Conservation (phyloP, 2,113 vertebrate species). For the Microtus richardsoni region DNA sequence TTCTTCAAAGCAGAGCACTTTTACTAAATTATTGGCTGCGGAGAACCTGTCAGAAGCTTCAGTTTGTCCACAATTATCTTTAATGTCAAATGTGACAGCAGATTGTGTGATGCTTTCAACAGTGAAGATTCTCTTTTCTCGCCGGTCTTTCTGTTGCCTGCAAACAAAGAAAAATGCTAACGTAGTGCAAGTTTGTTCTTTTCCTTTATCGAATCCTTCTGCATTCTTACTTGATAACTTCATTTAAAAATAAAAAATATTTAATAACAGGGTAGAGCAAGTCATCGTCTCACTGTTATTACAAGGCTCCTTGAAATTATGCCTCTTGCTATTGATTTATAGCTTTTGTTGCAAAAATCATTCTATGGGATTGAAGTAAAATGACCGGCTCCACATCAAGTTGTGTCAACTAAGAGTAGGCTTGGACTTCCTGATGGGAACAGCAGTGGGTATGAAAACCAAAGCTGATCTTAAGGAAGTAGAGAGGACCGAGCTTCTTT, state of each 20-base stretch:
- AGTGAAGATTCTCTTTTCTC: conserved; percentile 31
- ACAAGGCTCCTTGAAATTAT: background rate
- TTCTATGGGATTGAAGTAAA: background rate
- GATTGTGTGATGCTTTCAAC: conserved; percentile 46
- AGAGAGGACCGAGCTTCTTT: background rate
- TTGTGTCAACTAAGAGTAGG: background rate
- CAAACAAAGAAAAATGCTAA: conserved; percentile 46
- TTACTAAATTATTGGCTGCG: conserved; percentile 7
- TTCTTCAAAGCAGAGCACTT: conserved; percentile 35
- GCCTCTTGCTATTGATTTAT: background rate
- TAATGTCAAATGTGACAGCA: conserved; percentile 64
- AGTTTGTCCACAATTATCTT: conserved; percentile 69
- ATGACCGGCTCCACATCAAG: background rate
- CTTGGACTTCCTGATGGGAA: background rate
- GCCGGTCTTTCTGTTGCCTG: conserved; percentile 30
- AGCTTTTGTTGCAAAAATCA: background rate
- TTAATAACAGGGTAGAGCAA: background rate
- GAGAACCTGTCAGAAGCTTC: conserved; percentile 56
- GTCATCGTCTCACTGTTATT: background rate
- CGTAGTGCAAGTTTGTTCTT: conserved; percentile 14
- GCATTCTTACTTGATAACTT: background rate
- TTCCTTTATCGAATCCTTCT: background rate
- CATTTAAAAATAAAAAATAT: conserved; percentile 30
- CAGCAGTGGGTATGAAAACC: background rate
- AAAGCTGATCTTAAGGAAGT: background rate